A percentile compares a stretch with the other conserved stretches of the same genome.
phyloP scores from a whole-genome alignment of 2,797 vertebrate genomes.

The Poecilia gillii region DNA sequence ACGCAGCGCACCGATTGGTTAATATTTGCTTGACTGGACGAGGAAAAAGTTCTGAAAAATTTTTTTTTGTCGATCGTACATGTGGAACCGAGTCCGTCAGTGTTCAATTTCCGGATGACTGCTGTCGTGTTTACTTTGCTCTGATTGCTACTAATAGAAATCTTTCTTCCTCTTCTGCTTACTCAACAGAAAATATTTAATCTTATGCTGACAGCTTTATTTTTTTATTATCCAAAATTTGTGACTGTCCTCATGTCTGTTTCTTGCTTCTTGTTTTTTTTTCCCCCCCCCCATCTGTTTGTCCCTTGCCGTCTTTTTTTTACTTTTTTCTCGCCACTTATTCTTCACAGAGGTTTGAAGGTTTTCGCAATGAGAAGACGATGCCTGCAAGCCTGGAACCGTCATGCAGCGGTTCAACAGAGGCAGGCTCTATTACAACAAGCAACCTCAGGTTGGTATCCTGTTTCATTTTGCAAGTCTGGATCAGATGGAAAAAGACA shows the following conservation, averaged over 20 bases:
- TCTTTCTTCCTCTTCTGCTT: constrained; percentile 14
- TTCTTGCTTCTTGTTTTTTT: constrained; percentile 43
- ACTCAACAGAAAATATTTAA: neutral
- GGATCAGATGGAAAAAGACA: neutral
- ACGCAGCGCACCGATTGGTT: constrained; percentile 40
- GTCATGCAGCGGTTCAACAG: constrained; percentile 86
- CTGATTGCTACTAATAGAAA: constrained; percentile 20
- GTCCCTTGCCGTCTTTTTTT: constrained; percentile 40
- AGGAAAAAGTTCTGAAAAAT: constrained; percentile 43
- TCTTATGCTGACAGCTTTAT: constrained; percentile 9
- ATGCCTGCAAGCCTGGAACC: constrained; percentile 95
- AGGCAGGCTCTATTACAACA: constrained; percentile 83
- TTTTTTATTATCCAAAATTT: constrained; percentile 12
- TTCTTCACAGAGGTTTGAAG: constrained; percentile 89
- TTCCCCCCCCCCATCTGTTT: constrained; percentile 32
- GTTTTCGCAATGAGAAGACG: constrained; percentile 93
- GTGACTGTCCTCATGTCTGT: constrained; percentile 16
- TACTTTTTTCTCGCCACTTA: constrained; percentile 21
- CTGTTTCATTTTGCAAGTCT: neutral
- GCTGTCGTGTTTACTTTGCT: constrained; percentile 42
- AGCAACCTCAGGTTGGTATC: constrained; percentile 87
- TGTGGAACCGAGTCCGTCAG: constrained; percentile 53
- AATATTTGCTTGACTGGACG: constrained; percentile 47
- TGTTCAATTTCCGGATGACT: constrained; percentile 47
- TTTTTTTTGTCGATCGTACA: constrained; percentile 42